Conservation (phyloP, 2,888 invertebrate species). For the Hirtodrosophila confusa region DNA sequence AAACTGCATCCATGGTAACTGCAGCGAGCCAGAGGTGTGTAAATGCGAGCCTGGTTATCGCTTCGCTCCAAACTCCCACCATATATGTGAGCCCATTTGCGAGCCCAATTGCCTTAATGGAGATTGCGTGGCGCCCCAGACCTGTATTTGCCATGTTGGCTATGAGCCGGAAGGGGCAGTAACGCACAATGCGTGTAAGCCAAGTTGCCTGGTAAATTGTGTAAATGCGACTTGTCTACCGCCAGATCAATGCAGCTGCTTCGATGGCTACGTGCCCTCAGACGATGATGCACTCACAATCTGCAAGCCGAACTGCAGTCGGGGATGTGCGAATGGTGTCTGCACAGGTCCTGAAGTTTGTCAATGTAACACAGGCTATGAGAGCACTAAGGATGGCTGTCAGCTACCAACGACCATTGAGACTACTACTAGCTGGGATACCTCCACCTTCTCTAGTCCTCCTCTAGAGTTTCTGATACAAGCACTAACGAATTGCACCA, state of each 20-base stretch:
- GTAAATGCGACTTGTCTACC: constrained; percentile 64
- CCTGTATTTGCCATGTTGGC: constrained; percentile 74
- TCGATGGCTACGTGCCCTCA: constrained; percentile 66
- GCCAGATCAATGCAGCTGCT: constrained; percentile 80
- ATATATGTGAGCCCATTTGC: constrained; percentile 80
- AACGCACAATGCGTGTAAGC: constrained; percentile 32
- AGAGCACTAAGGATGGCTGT: constrained; percentile 20
- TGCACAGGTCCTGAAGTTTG: constrained; percentile 82
- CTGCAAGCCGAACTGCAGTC: constrained; percentile 68
- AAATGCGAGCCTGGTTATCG: constrained; percentile 59
- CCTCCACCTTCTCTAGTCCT: not conserved
- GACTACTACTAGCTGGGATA: not conserved
- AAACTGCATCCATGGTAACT: constrained; percentile 82
- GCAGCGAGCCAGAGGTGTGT: constrained; percentile 84
- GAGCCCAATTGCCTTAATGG: constrained; percentile 82
- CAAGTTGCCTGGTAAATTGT: constrained; percentile 57
- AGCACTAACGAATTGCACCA: constrained; percentile 33
- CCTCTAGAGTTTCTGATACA: constrained; percentile 6
- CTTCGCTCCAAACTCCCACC: constrained; percentile 42
- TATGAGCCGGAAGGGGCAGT: constrained; percentile 55
- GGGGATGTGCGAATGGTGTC: constrained; percentile 72
- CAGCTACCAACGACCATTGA: not conserved
- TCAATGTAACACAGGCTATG: constrained; percentile 52
- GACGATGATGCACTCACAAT: constrained; percentile 85
- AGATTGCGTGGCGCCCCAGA: constrained; percentile 67